Conservation (phyloP, 2,888 invertebrate genomes). For the Stenolophus ochropezus region DNA sequence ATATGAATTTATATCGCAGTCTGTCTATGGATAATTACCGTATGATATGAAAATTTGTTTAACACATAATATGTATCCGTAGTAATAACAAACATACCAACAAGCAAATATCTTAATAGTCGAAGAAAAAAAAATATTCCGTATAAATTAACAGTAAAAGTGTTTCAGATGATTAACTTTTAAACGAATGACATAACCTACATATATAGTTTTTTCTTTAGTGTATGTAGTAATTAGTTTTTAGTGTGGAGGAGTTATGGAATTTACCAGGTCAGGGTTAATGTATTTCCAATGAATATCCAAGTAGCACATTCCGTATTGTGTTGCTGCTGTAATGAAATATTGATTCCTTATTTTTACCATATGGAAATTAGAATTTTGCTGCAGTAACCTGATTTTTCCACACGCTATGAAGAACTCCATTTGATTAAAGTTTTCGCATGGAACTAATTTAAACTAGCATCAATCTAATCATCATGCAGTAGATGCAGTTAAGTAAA, state of each 20-base stretch:
- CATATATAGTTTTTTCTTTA: not conserved
- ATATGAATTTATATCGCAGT: no score
- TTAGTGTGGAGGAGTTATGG: not conserved
- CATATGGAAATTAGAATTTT: not conserved
- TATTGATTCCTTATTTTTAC: slow-evolving; percentile 27
- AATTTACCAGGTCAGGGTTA: slow-evolving; percentile 53
- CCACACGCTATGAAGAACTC: not conserved
- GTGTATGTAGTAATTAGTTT: not conserved
- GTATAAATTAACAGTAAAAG: not conserved
- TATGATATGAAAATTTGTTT: no score
- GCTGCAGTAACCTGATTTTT: slow-evolving; percentile 18
- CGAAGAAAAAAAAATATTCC: no score
- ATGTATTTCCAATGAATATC: slow-evolving; percentile 47
- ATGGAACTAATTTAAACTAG: not conserved
- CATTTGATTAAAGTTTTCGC: not conserved
- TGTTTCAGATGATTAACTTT: not conserved
- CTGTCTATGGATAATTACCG: no score
- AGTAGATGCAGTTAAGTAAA: not conserved
- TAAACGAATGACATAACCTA: not conserved
- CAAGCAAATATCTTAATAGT: no score
- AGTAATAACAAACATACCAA: no score
- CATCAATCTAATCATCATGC: not conserved
- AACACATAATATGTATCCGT: no score
- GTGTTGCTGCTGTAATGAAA: slow-evolving; percentile 21
- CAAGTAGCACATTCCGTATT: slow-evolving; percentile 13